A percentile compares a stretch with the other conserved stretches of the same genome.
Evolutionary conservation across 2,888 invertebrate genomes (phyloP).

Genomic region (Phortica magna): DNA sequence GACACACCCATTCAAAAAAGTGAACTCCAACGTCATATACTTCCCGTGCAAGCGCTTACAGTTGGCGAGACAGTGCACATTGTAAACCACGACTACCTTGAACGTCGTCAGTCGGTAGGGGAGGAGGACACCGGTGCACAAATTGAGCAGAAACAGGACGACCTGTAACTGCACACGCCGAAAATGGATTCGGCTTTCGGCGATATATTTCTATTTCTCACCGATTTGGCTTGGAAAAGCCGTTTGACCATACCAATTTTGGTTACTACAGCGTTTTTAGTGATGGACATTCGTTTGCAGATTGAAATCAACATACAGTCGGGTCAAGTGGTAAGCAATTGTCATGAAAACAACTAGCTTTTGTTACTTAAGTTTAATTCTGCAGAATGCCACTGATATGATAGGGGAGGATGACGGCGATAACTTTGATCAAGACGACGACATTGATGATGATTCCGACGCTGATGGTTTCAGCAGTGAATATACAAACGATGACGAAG

Average conservation of each 20-base stretch:
- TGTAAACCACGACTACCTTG: slow-evolving; percentile 80
- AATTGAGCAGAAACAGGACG: not conserved
- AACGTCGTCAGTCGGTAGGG: slow-evolving; percentile 64
- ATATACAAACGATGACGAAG: slow-evolving; percentile 61
- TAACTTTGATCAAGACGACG: slow-evolving; percentile 50
- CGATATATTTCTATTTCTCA: slow-evolving; percentile 82
- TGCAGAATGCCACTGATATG: slow-evolving; percentile 72
- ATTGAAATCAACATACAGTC: slow-evolving; percentile 83
- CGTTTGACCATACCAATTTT: slow-evolving; percentile 84
- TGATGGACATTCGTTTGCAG: slow-evolving; percentile 84
- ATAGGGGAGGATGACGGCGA: slow-evolving; percentile 63
- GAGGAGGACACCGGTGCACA: slow-evolving; percentile 32
- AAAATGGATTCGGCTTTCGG: slow-evolving; percentile 77
- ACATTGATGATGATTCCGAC: slow-evolving; percentile 63
- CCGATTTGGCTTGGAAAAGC: slow-evolving; percentile 86
- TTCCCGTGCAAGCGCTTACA: slow-evolving; percentile 79
- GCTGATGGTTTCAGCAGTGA: slow-evolving; percentile 63
- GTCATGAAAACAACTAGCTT: not conserved
- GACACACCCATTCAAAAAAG: slow-evolving; percentile 78
- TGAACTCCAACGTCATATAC: slow-evolving; percentile 78
- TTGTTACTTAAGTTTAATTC: not conserved
- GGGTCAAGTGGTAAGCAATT: slow-evolving; percentile 70
- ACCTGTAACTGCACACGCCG: not conserved
- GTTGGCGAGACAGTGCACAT: slow-evolving; percentile 80
- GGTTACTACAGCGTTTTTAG: slow-evolving; percentile 83